phyloP scores from a whole-genome alignment of 2,888 invertebrate species.

The Heterodera filipjevi region DNA sequence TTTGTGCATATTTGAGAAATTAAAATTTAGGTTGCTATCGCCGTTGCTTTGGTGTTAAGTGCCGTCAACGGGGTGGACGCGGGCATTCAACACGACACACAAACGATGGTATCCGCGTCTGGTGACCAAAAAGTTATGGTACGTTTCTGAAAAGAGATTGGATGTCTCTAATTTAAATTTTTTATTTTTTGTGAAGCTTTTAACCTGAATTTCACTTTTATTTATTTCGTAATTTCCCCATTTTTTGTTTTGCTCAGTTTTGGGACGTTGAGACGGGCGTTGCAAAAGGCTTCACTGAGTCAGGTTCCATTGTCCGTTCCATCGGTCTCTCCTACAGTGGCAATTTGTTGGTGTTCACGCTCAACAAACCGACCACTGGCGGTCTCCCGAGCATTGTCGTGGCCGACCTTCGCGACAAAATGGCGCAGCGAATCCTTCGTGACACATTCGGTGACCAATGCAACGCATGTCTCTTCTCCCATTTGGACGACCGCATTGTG shows the following conservation, averaged over 20 bases:
- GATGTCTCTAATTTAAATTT: too few relatives aligned
- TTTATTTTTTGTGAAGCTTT: too few relatives aligned
- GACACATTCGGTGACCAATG: conserved; percentile 36
- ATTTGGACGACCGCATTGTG: conserved; percentile 85
- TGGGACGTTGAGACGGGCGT: conserved; percentile 83
- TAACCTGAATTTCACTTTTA: background rate
- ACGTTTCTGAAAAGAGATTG: background rate
- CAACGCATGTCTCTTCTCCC: conserved; percentile 78
- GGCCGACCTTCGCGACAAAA: conserved; percentile 68
- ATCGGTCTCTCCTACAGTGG: conserved; percentile 61
- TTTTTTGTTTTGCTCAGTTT: conserved; percentile 54
- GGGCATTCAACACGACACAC: too few relatives aligned
- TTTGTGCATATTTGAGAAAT: too few relatives aligned
- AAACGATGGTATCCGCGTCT: conserved; percentile 85
- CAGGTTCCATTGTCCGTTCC: conserved; percentile 72
- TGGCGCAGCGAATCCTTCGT: conserved; percentile 54
- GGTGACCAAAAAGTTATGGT: conserved; percentile 85
- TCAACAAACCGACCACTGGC: conserved; percentile 57
- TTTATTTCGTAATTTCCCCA: background rate
- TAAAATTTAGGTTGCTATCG: too few relatives aligned
- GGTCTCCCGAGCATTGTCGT: conserved; percentile 71
- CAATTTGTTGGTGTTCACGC: conserved; percentile 55
- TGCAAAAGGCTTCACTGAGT: conserved; percentile 86
- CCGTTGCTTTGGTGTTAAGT: too few relatives aligned
- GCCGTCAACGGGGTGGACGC: too few relatives aligned